Evolutionary conservation across 2,888 invertebrate genomes (phyloP).

Genomic region (Aelia acuminata): DNA sequence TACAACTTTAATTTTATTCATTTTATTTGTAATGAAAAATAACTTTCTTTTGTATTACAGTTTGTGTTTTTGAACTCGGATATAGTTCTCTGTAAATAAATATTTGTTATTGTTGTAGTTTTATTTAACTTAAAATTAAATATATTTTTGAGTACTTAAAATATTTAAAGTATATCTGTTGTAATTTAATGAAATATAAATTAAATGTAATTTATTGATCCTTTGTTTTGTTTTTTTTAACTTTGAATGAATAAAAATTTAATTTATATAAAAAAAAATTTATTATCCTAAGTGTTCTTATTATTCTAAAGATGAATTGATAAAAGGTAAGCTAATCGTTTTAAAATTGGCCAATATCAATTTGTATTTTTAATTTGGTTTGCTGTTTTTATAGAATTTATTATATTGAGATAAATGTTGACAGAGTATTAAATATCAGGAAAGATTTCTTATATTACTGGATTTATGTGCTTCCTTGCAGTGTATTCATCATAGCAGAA

Average conservation of each 20-base stretch:
- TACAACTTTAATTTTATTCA: background rate
- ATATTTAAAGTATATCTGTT: background rate
- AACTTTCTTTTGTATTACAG: background rate
- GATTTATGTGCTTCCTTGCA: background rate
- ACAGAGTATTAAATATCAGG: background rate
- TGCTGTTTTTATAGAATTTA: no score
- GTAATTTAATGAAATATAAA: background rate
- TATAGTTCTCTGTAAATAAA: background rate
- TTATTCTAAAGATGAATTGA: background rate
- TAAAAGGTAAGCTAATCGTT: background rate
- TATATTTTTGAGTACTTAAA: background rate
- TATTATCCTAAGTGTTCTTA: background rate
- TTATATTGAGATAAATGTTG: background rate
- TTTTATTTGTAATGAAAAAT: background rate
- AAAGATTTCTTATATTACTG: background rate
- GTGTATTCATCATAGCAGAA: no score
- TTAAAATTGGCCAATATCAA: background rate
- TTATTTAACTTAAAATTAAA: conserved; percentile 20
- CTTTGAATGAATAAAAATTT: background rate
- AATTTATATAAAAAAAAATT: background rate
- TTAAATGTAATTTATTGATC: background rate
- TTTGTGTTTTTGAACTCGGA: background rate
- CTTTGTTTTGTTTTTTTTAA: background rate
- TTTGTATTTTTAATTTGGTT: background rate
- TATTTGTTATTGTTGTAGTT: conserved; percentile 2